phyloP scores from a whole-genome alignment of 2,888 invertebrate species.

The Athetis lepigone region DNA sequence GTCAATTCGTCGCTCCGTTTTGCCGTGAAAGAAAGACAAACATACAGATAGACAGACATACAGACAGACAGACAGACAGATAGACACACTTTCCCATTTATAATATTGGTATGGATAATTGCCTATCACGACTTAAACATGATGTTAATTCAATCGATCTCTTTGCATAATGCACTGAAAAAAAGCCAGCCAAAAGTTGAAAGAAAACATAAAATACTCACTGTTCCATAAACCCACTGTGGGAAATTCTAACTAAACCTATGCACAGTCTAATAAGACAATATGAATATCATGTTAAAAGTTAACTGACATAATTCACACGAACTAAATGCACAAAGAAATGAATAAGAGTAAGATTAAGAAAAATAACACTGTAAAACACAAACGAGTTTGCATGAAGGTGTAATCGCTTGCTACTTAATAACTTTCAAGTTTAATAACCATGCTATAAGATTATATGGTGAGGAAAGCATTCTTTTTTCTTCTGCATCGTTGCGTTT shows the following conservation, averaged over 20 bases:
- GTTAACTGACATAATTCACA: slow-evolving; percentile 55
- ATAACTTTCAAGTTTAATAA: slow-evolving; percentile 60
- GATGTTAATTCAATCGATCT: too few species aligned
- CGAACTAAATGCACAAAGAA: slow-evolving; percentile 33
- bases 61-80: too few species aligned
- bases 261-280: slow-evolving; percentile 11
- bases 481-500: slow-evolving; percentile 8
- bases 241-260: neutral
- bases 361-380: slow-evolving; percentile 45
- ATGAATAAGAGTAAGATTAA: slow-evolving; percentile 26
- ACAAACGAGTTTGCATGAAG: slow-evolving; percentile 47
- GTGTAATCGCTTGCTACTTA: slow-evolving; percentile 50
- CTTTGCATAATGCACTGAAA: too few species aligned
- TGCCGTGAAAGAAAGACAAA: too few species aligned
- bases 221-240: neutral
- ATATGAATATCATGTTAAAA: slow-evolving; percentile 27
- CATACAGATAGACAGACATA: too few species aligned
- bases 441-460: slow-evolving; percentile 46
- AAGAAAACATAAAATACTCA: too few species aligned
- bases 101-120: too few species aligned
- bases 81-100: too few species aligned
- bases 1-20: too few species aligned
- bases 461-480: slow-evolving; percentile 27
- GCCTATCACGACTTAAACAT: too few species aligned
- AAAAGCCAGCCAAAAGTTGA: too few species aligned